Evolutionary conservation across 2,113 vertebrate species (phyloP), one percentile per base, ranked within the genome.

Genomic region (Trochalopteron elliotii): DNA sequence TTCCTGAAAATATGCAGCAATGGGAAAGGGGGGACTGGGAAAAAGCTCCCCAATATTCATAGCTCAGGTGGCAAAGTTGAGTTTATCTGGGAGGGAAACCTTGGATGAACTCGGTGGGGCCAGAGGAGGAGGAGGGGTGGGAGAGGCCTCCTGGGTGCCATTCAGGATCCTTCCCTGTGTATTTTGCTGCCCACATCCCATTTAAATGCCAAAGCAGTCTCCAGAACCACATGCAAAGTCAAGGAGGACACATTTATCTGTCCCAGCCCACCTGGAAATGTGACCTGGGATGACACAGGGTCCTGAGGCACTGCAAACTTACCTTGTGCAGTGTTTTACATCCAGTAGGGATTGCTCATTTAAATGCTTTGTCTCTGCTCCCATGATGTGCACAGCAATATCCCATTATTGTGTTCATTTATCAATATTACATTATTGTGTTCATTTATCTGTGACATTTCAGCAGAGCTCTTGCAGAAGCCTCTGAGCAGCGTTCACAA

Each of bases 141-240:
- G 3, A 3, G 37, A 19, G 12, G 33, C 49, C 28, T 45, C 59
- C 49, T 14, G 74, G 53, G 39, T n/a, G n/a, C 59, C 30, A 4
- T 27, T 14, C 22, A 4, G 40, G 37, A 57, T 49, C 80, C 28
- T 23, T 56, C 3, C 42, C 31, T 27, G 21, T 1, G 39, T 2
- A 0, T 59, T 47, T 42, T 76, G 19, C 56, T 45, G 44, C 37
- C 77, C 50, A n/a, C 40, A 9, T 33, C 40, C 3, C 4, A 0
- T 40, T 50, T 7, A 20, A 72, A 44, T 21, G 68, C 35, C 67
- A 15, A 6, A 40, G 4, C 40, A 37, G 39, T 1, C 30, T 28
- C 59, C 15, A 3, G 59, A 77, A 7, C 8, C 33, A 10, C 2
- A 0, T 0, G 12, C 4, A 2, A 10, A n/a, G 9, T 5, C 65